Evolutionary conservation across 2,888 invertebrate species (phyloP).

Genomic region (Diogma glabrata): DNA sequence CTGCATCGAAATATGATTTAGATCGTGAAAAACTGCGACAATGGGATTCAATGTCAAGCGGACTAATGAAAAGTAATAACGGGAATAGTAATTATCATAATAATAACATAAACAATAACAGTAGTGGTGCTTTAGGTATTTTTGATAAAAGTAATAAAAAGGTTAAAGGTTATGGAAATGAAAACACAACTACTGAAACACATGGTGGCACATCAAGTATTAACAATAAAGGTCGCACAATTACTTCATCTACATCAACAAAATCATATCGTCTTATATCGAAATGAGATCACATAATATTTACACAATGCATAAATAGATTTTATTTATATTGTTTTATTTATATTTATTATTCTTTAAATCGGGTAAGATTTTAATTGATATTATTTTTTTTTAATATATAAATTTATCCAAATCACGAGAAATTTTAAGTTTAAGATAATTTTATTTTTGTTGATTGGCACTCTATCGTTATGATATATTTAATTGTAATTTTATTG

Average conservation of each 20-base stretch:
- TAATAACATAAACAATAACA: constrained; percentile 1
- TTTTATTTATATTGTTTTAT: constrained; percentile 3
- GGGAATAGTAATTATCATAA: constrained; percentile 4
- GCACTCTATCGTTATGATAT: too few species aligned
- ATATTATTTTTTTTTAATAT: constrained; percentile 7
- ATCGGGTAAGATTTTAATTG: constrained; percentile 2
- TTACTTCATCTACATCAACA: constrained; percentile 5
- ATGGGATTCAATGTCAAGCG: constrained; percentile 83
- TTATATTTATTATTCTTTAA: constrained; percentile 1
- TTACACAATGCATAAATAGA: too few species aligned
- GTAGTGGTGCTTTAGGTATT: constrained; percentile 6
- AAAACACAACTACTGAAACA: too few species aligned
- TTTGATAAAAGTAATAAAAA: constrained; percentile 5
- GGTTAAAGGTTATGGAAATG: constrained; percentile 32
- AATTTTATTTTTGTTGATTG: too few species aligned
- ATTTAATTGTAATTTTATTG: too few species aligned
- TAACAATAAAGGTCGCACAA: constrained; percentile 19
- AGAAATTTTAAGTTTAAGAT: too few species aligned
- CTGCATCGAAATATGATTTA: constrained; percentile 43
- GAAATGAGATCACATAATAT: background rate
- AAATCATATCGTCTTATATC: constrained; percentile 11
- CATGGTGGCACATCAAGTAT: constrained; percentile 7
- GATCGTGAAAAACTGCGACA: constrained; percentile 78
- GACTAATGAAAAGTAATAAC: constrained; percentile 44
- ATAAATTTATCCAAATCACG: constrained; percentile 7